Conservation (phyloP, 2,888 invertebrate species). For the Orthosia cruda region DNA sequence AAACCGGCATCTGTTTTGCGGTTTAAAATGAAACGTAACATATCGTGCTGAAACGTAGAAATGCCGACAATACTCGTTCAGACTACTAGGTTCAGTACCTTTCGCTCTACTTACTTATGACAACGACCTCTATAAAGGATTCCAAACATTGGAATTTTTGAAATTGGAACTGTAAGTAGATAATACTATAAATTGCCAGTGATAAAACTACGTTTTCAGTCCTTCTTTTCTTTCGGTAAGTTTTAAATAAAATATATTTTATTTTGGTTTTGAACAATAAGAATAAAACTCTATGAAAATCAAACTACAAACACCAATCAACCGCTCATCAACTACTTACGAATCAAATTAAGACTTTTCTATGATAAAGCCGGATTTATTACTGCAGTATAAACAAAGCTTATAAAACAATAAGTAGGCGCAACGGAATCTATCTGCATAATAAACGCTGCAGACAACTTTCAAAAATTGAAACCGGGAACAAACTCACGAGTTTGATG, state of each 20-base stretch:
- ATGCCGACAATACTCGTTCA: constrained; percentile 34
- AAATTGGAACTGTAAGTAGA: constrained; percentile 24
- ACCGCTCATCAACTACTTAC: too few relatives aligned
- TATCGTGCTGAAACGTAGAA: constrained; percentile 21
- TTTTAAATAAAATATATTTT: not conserved
- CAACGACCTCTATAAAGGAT: constrained; percentile 49
- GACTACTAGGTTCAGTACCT: constrained; percentile 55
- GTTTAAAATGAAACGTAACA: constrained; percentile 18
- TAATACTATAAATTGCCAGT: not conserved
- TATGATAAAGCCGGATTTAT: not conserved
- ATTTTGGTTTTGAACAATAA: not conserved
- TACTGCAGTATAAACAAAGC: constrained; percentile 23
- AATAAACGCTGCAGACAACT: constrained; percentile 66
- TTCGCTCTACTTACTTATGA: constrained; percentile 35
- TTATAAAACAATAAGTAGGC: constrained; percentile 23
- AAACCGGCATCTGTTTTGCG: constrained; percentile 29
- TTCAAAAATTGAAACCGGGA: constrained; percentile 62
- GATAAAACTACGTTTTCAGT: not conserved
- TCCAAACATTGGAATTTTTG: constrained; percentile 26
- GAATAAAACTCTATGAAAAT: not conserved
- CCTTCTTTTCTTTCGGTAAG: not conserved
- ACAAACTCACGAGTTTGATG: constrained; percentile 53
- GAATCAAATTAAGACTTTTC: not conserved
- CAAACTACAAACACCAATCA: too few relatives aligned
- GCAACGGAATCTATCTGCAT: constrained; percentile 62